A percentile compares a stretch with the other conserved stretches of the same genome.
Evolutionary conservation across 2,888 invertebrate species (phyloP).

Genomic region (Eupsilia transversa): DNA sequence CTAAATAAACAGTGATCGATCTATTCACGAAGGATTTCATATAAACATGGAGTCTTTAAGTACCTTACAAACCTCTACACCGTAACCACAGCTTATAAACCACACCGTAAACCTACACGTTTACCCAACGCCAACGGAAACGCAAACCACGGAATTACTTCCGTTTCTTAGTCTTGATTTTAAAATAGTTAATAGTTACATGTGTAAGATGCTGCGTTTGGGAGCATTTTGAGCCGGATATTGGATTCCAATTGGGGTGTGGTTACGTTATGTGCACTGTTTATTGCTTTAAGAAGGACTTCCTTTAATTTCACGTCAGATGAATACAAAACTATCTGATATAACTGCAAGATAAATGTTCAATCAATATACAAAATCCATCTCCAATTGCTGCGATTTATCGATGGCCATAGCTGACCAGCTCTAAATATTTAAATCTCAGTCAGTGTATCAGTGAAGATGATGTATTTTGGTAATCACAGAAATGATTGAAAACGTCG

Average conservation of each 20-base stretch:
- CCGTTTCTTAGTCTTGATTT: conserved; percentile 30
- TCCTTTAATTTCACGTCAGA: neutral
- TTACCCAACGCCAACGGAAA: conserved; percentile 55
- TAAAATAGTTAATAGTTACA: conserved; percentile 47
- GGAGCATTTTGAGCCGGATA: conserved; percentile 15
- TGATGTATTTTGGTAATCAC: neutral
- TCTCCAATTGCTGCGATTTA: too few species aligned
- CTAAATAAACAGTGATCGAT: neutral
- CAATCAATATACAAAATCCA: too few species aligned
- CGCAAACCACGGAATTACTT: conserved; percentile 49
- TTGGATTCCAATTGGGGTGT: conserved; percentile 6
- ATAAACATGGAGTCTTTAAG: conserved; percentile 12
- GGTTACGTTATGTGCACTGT: neutral
- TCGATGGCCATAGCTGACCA: neutral
- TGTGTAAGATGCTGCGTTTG: conserved; percentile 26
- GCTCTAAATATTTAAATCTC: neutral
- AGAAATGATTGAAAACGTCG: neutral
- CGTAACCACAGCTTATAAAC: conserved; percentile 37
- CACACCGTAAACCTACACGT: conserved; percentile 41
- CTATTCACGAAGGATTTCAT: conserved; percentile 13
- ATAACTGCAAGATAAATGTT: neutral
- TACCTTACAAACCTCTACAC: conserved; percentile 7
- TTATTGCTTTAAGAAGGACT: conserved; percentile 14
- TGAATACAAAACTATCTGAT: too few species aligned
- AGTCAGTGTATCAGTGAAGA: too few species aligned